These are phyloP conservation scores for Cantharis nigra DNA, from an alignment of 2,888 invertebrate genomes.

Conservation along the genomic window DNA sequence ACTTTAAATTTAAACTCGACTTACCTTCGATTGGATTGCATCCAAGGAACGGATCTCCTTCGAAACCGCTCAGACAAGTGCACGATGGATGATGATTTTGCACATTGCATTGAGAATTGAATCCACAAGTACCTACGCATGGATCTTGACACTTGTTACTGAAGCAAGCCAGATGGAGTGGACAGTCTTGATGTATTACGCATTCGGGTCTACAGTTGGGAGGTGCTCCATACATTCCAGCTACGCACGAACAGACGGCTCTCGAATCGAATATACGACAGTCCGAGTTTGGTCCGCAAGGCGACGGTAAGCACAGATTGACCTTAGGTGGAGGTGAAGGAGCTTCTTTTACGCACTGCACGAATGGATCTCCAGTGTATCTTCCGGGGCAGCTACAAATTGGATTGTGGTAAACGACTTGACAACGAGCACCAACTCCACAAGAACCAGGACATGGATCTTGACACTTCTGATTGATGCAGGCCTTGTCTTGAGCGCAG, in stretches of 20 bases:
- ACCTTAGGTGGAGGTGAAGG: conserved; percentile 48
- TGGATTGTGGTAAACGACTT: conserved; percentile 66
- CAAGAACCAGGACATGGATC: conserved; percentile 68
- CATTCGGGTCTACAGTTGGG: conserved; percentile 80
- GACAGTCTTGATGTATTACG: conserved; percentile 78
- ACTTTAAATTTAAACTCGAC: conserved; percentile 35
- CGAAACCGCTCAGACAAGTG: conserved; percentile 72
- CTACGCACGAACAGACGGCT: conserved; percentile 74
- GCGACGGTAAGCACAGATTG: conserved; percentile 74
- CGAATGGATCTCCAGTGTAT: conserved; percentile 65
- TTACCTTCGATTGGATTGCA: conserved; percentile 63
- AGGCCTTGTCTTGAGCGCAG: conserved; percentile 64
- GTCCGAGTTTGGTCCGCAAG: conserved; percentile 72
- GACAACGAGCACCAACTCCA: conserved; percentile 62
- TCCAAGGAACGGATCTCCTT: conserved; percentile 80
- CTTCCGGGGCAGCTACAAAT: conserved; percentile 66
- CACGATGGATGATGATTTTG: conserved; percentile 79
- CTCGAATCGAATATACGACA: conserved; percentile 67
- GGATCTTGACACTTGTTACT: conserved; percentile 76
- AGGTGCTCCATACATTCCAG: conserved; percentile 78
- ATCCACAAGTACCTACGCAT: conserved; percentile 76
- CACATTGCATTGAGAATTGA: conserved; percentile 74
- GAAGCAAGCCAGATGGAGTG: conserved; percentile 72
- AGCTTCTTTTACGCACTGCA: conserved; percentile 57
- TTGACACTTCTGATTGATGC: conserved; percentile 65